A percentile compares a stretch with the other conserved stretches of the same genome.
Evolutionary conservation across 53 echinoderm and acorn worm species (phyloP).

Genomic region (Zoroaster sp.): DNA sequence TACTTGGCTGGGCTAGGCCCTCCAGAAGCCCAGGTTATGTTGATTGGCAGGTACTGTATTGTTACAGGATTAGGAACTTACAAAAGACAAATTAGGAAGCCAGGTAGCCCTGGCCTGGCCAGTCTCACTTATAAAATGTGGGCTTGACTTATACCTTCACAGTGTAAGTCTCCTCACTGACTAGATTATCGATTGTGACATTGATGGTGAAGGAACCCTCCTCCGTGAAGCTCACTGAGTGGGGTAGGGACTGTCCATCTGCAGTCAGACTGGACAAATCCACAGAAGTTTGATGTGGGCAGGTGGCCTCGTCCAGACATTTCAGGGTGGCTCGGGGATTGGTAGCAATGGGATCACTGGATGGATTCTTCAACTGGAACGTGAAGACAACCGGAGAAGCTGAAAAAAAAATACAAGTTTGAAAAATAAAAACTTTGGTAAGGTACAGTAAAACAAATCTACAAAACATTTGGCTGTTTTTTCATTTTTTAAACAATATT

Average conservation of each 20-base stretch:
- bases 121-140: no score
- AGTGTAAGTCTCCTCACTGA: constrained; percentile 28
- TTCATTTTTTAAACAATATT: no score
- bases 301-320: constrained; percentile 57
- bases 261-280: background rate
- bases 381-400: background rate
- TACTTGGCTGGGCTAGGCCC: no score
- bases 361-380: background rate
- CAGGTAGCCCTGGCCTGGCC: no score
- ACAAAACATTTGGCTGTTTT: no score
- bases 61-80: no score
- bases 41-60: no score
- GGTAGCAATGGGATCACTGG: background rate
- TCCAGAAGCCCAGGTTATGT: no score
- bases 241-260: background rate
- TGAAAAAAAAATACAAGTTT: background rate
- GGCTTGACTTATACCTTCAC: constrained; percentile 29
- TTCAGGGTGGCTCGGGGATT: background rate
- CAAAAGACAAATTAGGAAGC: no score
- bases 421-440: background rate
- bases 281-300: constrained; percentile 27
- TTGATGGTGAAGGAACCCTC: background rate
- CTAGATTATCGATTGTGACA: constrained; percentile 10
- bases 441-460: no score
- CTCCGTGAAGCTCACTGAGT: background rate